Conservation (phyloP, 2,113 vertebrate species). For the Stegostoma tigrinum region DNA sequence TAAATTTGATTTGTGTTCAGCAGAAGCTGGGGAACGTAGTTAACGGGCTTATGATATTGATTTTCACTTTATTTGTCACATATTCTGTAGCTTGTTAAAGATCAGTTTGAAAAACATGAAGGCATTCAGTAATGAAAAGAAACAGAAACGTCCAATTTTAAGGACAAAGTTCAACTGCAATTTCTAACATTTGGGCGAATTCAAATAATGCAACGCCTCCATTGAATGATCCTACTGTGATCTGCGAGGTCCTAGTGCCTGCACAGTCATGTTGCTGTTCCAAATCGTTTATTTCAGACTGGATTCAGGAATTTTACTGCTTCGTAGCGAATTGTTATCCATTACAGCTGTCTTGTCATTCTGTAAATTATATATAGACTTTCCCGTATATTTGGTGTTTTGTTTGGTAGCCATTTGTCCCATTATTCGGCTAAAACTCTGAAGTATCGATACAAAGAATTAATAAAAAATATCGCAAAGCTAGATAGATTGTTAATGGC, state of each 20-base stretch:
- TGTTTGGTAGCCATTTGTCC: neutral
- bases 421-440: neutral
- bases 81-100: neutral
- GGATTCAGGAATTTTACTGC: neutral
- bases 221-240: neutral
- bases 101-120: neutral
- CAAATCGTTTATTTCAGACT: neutral
- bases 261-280: neutral
- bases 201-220: conserved; percentile 15
- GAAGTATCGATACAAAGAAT: neutral
- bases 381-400: neutral
- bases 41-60: neutral
- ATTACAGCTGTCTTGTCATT: neutral
- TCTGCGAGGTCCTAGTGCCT: neutral
- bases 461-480: neutral
- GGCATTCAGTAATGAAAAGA: neutral
- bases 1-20: neutral
- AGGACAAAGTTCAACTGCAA: neutral
- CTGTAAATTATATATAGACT: neutral
- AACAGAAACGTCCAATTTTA: neutral
- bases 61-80: neutral
- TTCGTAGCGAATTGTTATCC: neutral
- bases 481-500: neutral
- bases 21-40: neutral
- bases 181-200: neutral